These are phyloP conservation scores for Holothuria scabra DNA, from an alignment of 53 echinoderm and acorn worm species.

Conservation along the genomic window DNA sequence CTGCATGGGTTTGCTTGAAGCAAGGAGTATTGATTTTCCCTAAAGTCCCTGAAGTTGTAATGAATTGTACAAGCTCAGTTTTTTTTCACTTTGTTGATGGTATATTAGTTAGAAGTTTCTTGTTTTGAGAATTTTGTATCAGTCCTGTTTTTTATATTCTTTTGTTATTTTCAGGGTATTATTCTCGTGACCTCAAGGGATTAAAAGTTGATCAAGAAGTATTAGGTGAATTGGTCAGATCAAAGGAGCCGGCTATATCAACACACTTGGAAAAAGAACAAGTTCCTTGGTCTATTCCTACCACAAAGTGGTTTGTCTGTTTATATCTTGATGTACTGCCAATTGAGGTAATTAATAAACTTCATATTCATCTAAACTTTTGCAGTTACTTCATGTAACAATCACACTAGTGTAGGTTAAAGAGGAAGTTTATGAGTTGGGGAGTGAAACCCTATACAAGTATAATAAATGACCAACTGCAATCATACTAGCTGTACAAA, in stretches of 20 bases:
- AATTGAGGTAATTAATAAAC: constrained; percentile 73
- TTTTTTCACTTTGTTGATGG: background rate
- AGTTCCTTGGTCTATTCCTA: constrained; percentile 90
- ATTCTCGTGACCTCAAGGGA: constrained; percentile 83
- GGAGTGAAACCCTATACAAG: background rate
- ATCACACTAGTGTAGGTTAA: no score
- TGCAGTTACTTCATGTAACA: no score
- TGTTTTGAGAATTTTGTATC: background rate
- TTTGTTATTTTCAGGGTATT: constrained; percentile 71
- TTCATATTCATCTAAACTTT: no score
- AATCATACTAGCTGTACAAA: no score
- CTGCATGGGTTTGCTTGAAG: no score
- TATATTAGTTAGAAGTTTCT: background rate
- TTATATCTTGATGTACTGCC: constrained; percentile 95
- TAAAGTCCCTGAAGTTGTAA: no score
- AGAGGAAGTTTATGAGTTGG: background rate
- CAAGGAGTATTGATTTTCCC: no score
- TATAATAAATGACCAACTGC: no score
- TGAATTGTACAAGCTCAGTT: background rate
- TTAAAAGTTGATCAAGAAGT: constrained; percentile 94
- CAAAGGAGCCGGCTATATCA: constrained; percentile 72
- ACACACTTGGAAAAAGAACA: constrained; percentile 77
- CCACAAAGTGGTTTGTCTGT: constrained; percentile 96
- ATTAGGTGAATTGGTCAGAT: constrained; percentile 82
- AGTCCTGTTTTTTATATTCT: background rate